These are phyloP conservation scores for Phrynocephalus versicolor DNA, from an alignment of 2,113 vertebrate genomes.

Conservation along the genomic window DNA sequence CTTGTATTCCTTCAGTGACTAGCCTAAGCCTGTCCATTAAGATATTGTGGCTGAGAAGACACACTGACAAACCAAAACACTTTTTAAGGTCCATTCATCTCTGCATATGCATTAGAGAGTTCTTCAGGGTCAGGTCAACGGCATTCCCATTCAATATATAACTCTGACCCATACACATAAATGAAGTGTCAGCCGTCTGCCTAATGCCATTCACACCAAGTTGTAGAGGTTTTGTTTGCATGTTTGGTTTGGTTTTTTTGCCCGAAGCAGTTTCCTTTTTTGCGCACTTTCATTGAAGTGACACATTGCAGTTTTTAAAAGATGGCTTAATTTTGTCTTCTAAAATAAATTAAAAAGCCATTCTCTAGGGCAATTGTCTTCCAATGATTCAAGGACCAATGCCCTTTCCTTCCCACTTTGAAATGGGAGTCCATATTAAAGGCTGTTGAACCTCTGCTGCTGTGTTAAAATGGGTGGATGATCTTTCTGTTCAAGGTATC, in stretches of 20 bases:
- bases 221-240: not conserved
- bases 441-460: not conserved
- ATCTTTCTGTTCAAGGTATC: not conserved
- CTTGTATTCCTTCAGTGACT: no score
- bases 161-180: not conserved
- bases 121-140: not conserved
- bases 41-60: no score
- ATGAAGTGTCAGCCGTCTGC: not conserved
- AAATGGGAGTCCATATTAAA: not conserved
- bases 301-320: not conserved
- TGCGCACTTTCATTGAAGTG: not conserved
- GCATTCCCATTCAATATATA: not conserved
- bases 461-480: not conserved
- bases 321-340: not conserved
- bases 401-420: no score
- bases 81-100: not conserved
- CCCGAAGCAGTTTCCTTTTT: not conserved
- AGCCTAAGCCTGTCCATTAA: no score
- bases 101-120: not conserved
- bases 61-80: not conserved
- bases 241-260: not conserved
- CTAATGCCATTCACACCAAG: not conserved
- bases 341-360: not conserved
- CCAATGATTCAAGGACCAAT: not conserved
- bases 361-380: not conserved